Base-by-base conservation (phyloP, 2,888 invertebrate species). In the Panopea generosa region DNA sequence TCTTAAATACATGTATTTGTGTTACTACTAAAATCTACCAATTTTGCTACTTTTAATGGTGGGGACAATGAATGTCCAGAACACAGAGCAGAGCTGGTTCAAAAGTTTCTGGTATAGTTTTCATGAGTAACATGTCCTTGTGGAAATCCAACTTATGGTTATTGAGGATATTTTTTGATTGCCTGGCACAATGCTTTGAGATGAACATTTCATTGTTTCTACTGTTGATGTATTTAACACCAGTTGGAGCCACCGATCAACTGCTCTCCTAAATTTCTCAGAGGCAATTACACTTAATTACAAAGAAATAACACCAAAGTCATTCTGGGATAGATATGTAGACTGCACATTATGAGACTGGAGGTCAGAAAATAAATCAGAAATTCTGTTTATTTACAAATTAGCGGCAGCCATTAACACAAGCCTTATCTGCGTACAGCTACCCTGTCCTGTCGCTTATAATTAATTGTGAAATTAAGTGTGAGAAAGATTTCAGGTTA, bases 221-320 rank as follows among this genome's bases (percentile, higher is more conserved):
- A 27, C 43, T 60, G 50, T 33, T 70, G 61, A 78, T 78, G 67
- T 78, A 49, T 73, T 74, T 73, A 69, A 62, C 73, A 77, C 67
- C 22, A 53, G 62, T 24, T 24, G 43, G n/a, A 2, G n/a, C 7
- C 33, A 33, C 4, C 33, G 6, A 33, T 7, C 33, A 7, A 33
- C 33, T 11, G 11, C 26, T 55, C 27, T 16, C 33, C 61, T 73
- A 43, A 68, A 74, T 74, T 52, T 60, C 50, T 45, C 18, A 38
- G 29, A 14, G 47, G 62, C 72, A 68, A 72, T 77, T 57, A 72
- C 68, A 72, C 76, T 77, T 69, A 69, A 72, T 77, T 73, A 77
- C 77, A 77, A 73, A 69, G 65, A 65, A 77, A 77, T 73, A 73
- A 68, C 59, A 45, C 38, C 50, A 33, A 33, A 33, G 33, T 33